Base-by-base conservation (phyloP, 2,888 invertebrate genomes). In the Eristalinus sepulchralis region DNA sequence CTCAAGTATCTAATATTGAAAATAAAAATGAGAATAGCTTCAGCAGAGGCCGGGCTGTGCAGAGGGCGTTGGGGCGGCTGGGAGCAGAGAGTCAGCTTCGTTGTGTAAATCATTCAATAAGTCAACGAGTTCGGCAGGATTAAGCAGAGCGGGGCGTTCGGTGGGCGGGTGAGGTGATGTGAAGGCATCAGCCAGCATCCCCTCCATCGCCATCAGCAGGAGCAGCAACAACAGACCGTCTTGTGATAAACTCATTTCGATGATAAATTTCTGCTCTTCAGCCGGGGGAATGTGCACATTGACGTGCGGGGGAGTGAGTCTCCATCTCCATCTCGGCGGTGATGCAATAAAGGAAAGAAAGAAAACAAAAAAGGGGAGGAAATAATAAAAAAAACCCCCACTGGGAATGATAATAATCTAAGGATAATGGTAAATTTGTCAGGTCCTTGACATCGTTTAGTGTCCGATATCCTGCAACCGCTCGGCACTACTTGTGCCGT, bases 51-150 rank as follows among this genome's bases (percentile, higher is more conserved):
- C 24, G 2, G 27, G 27, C 5, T 27, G 27, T 3, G 57, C 53
- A 76, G 17, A 39, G 17, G 39, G 8, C 64, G 31, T 31, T 11
- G 13, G 55, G 13, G 8, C 10, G 5, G 57, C 57, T 22, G 11
- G 27, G 47, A 13, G 53, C 71, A 67, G 55, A 33, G 36, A 73
- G 70, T 39, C 64, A 70, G 24, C 22, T 72, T 72, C 24, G n/a
- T 67, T 80, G 57, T 73, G 76, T 72, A 85, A 81, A 81, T 81
- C 81, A 85, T 85, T 81, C 76, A 85, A 85, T 81, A 81, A 77
- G 76, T 64, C 84, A 76, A 77, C 57, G 84, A 72, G 80, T 47
- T 80, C 67, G 31, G 27, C 66, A 72, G 62, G 84, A 80, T 77
- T 80, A 72, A 62, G 27, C 67, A 33, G 24, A 70, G 57, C 9